Evolutionary conservation across 2,113 vertebrate species (phyloP).

Genomic region (Tragelaphus imberbis): DNA sequence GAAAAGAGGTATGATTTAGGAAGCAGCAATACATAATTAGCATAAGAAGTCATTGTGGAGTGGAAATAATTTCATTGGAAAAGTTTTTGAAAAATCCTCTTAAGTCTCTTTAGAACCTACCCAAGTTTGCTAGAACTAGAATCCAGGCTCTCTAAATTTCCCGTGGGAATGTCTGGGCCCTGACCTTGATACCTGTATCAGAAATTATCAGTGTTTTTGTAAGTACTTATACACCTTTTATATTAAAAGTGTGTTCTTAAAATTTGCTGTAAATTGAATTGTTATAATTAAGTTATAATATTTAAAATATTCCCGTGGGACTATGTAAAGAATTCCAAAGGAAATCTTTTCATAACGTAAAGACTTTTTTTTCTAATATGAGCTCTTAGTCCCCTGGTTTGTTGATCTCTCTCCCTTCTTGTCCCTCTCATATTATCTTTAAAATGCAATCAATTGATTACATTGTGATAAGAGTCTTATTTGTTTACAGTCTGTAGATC

Average conservation of each 20-base stretch:
- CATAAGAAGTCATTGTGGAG: not conserved
- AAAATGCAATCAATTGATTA: not conserved
- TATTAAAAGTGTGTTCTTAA: not conserved
- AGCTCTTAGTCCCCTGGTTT: not conserved
- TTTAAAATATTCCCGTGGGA: constrained; percentile 25
- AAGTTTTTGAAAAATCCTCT: constrained; percentile 10
- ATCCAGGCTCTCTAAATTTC: not conserved
- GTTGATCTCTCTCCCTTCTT: not conserved
- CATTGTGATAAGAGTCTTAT: constrained; percentile 16
- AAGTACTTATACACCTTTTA: not conserved
- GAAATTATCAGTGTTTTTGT: constrained; percentile 12
- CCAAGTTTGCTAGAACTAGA: not conserved
- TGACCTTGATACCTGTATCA: not conserved
- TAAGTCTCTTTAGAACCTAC: constrained; percentile 2
- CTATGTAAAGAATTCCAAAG: not conserved
- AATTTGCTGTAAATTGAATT: constrained; percentile 27
- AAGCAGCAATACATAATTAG: constrained; percentile 24
- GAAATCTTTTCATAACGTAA: constrained; percentile 20
- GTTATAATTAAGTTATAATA: constrained; percentile 8
- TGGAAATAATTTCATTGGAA: not conserved
- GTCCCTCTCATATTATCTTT: not conserved
- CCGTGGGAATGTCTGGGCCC: not conserved
- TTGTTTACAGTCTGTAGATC: not conserved
- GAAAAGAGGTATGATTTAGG: constrained; percentile 7
- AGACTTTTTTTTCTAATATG: not conserved